These are phyloP conservation scores for Orthonevra nobilis DNA, from an alignment of 2,888 invertebrate genomes.

Conservation along the genomic window DNA sequence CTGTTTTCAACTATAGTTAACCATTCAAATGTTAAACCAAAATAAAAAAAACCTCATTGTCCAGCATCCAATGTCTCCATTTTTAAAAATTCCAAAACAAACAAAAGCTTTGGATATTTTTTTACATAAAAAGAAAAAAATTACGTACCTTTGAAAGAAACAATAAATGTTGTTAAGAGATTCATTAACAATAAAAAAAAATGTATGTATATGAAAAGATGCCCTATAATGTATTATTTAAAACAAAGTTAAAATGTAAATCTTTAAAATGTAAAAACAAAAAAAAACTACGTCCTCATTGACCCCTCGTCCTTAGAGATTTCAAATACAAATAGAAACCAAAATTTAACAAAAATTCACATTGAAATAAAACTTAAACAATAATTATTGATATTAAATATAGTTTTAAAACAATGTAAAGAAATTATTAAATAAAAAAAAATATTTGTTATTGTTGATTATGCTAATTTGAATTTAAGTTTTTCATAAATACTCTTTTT, in stretches of 20 bases:
- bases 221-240: constrained; percentile 48
- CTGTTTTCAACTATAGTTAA: constrained; percentile 58
- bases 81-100: constrained; percentile 60
- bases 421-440: constrained; percentile 17
- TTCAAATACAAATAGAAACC: constrained; percentile 44
- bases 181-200: constrained; percentile 46
- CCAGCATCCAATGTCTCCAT: constrained; percentile 68
- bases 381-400: constrained; percentile 51
- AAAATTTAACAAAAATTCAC: constrained; percentile 27
- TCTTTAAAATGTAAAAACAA: constrained; percentile 14
- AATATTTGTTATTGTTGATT: constrained; percentile 61
- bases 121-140: constrained; percentile 45
- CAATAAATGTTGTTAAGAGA: constrained; percentile 58
- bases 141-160: constrained; percentile 64
- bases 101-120: constrained; percentile 61
- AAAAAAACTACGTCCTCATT: constrained; percentile 39
- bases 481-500: constrained; percentile 14
- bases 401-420: constrained; percentile 36
- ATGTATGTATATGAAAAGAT: constrained; percentile 25
- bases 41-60: constrained; percentile 49
- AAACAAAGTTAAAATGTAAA: constrained; percentile 24
- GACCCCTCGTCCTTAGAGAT: constrained; percentile 43
- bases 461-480: constrained; percentile 55
- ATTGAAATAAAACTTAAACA: constrained; percentile 63
- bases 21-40: constrained; percentile 39